Percentiles rank a stretch among this genome's conserved stretches.
Evolutionary conservation across 2,888 invertebrate genomes (phyloP).

Genomic region (Napeogenes inachia): DNA sequence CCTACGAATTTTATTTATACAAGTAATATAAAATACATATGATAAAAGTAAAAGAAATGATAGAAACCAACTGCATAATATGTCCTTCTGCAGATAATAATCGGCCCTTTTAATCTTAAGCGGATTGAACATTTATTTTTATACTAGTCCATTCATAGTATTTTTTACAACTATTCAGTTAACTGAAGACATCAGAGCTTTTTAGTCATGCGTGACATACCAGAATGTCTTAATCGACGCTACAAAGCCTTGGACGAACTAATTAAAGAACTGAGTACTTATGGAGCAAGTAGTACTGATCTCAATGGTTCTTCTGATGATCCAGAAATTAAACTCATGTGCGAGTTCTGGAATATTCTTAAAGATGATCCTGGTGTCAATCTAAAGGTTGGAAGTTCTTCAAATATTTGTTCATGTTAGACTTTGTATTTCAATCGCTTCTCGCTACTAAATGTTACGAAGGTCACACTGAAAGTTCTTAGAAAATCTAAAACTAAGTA

Average conservation of each 20-base stretch:
- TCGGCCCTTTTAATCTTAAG: too few relatives aligned
- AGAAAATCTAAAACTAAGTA: too few relatives aligned
- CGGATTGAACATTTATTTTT: too few relatives aligned
- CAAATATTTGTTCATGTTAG: neutral
- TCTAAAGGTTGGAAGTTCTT: conserved; percentile 41
- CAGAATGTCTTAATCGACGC: conserved; percentile 54
- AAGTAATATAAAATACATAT: too few relatives aligned
- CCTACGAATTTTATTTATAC: too few relatives aligned
- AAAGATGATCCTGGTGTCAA: conserved; percentile 57
- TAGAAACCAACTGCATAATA: too few relatives aligned
- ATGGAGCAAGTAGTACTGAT: conserved; percentile 20
- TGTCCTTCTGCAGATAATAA: too few relatives aligned
- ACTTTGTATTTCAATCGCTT: too few relatives aligned
- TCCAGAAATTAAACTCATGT: conserved; percentile 54
- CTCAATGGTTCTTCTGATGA: conserved; percentile 31
- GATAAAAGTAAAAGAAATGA: too few relatives aligned
- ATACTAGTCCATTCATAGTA: too few relatives aligned
- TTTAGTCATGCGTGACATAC: conserved; percentile 47
- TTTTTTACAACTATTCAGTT: neutral
- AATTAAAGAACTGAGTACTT: conserved; percentile 43
- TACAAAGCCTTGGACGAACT: conserved; percentile 53
- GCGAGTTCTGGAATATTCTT: conserved; percentile 63
- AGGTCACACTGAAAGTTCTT: too few relatives aligned
- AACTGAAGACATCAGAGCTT: neutral
- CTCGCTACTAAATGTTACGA: too few relatives aligned